These are phyloP conservation scores for Oryctes rhinoceros DNA, from an alignment of 1,140 invertebrate species.

Conservation along the genomic window DNA sequence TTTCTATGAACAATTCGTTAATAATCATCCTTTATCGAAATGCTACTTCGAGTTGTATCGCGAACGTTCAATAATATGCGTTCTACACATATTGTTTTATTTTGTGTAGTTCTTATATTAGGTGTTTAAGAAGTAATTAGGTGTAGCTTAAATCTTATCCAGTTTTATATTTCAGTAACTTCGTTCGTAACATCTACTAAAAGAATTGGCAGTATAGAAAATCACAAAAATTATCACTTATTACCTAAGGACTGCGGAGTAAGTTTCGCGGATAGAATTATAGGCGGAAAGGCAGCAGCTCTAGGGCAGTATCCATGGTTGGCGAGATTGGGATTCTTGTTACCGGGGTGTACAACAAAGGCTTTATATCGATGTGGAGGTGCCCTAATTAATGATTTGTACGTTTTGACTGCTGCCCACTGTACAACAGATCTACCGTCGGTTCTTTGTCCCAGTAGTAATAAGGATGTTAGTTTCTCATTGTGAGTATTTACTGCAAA, in stretches of 20 bases:
- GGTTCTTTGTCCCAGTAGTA: constrained; percentile 6
- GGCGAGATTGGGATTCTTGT: constrained; percentile 68
- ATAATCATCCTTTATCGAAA: not conserved
- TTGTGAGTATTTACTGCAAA: not conserved
- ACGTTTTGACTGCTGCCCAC: constrained; percentile 75
- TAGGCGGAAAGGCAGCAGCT: constrained; percentile 68
- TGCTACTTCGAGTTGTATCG: not conserved
- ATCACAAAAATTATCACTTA: constrained; percentile 46
- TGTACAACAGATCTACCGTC: constrained; percentile 64
- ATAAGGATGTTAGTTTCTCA: not conserved
- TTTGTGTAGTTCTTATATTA: not conserved
- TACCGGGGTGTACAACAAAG: not conserved
- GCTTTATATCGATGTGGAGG: constrained; percentile 68
- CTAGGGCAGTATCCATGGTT: constrained; percentile 77
- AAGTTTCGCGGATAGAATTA: constrained; percentile 67
- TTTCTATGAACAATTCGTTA: not conserved
- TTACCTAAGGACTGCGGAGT: constrained; percentile 64
- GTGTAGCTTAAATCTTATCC: no score
- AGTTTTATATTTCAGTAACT: not conserved
- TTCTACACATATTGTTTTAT: not conserved
- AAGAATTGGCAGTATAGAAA: not conserved
- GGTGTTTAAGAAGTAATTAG: not conserved
- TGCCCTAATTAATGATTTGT: constrained; percentile 67
- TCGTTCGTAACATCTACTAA: not conserved
- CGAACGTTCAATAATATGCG: not conserved